Percentiles rank a stretch among this genome's conserved stretches.
Evolutionary conservation across 2,113 vertebrate genomes (phyloP).

Genomic region (Sarotherodon lohbergeri): DNA sequence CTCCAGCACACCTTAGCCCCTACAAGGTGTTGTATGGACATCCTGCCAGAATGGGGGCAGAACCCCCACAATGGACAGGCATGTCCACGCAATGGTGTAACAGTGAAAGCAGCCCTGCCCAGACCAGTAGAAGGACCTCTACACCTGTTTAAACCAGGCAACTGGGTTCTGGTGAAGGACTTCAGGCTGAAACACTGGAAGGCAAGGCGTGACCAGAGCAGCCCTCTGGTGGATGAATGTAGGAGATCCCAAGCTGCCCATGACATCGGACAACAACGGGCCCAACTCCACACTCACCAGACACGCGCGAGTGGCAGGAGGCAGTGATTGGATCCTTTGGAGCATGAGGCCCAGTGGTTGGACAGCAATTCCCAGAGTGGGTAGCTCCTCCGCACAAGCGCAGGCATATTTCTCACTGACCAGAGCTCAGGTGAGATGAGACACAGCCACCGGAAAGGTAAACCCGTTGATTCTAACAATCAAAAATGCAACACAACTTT

Average conservation of each 20-base stretch:
- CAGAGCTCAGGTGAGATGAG: neutral
- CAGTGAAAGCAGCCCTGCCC: neutral
- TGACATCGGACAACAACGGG: neutral
- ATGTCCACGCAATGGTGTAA: neutral
- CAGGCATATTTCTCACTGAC: neutral
- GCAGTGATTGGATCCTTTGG: neutral
- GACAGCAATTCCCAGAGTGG: neutral
- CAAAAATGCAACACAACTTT: neutral
- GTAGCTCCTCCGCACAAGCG: neutral
- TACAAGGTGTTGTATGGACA: neutral
- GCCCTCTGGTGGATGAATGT: neutral
- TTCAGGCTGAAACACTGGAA: neutral
- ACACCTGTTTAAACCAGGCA: neutral
- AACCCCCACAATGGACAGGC: neutral
- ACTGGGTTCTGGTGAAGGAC: neutral
- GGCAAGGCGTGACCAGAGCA: neutral
- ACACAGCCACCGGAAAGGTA: neutral
- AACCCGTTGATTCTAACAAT: neutral
- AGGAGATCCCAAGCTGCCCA: neutral
- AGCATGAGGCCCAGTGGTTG: neutral
- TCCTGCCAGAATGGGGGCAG: neutral
- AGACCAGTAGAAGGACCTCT: neutral
- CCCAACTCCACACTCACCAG: neutral
- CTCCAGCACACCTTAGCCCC: neutral
- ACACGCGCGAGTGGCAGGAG: neutral